Conservation (phyloP, 2,888 invertebrate genomes). For the Pollenia amentaria region DNA sequence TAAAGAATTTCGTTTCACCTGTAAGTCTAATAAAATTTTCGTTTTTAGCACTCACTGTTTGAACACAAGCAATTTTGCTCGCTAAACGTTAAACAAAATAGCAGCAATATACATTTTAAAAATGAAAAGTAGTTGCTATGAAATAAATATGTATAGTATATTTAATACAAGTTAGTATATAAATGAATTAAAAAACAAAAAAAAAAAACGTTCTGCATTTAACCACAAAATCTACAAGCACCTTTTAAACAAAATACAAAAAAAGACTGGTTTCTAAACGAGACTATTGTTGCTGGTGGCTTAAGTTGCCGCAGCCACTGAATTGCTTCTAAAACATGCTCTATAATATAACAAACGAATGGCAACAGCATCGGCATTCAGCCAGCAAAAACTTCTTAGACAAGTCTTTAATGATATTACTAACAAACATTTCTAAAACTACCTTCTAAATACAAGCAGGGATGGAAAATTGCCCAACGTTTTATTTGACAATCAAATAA, state of each 20-base stretch:
- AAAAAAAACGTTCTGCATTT: conserved; percentile 43
- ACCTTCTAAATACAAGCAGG: conserved; percentile 27
- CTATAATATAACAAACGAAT: conserved; percentile 13
- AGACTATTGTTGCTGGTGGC: not conserved
- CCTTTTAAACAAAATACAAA: conserved; percentile 25
- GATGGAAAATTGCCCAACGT: conserved; percentile 1
- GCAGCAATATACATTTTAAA: not conserved
- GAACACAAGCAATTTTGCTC: conserved; percentile 3
- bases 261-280: conserved; percentile 47
- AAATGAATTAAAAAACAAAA: not conserved
- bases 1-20: no score
- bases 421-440: conserved; percentile 45
- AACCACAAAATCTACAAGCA: conserved; percentile 22
- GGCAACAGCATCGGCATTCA: conserved; percentile 20
- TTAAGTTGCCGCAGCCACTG: not conserved
- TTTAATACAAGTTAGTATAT: conserved; percentile 16
- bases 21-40: no score
- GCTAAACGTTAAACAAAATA: conserved; percentile 19
- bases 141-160: not conserved
- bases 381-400: conserved; percentile 22
- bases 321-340: conserved; percentile 32
- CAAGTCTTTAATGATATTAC: conserved; percentile 33
- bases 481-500: not conserved
- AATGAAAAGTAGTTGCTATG: not conserved
- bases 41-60: not conserved